These are phyloP conservation scores for Caenorhabditis angaria DNA, from an alignment of 2,888 invertebrate genomes.

Conservation along the genomic window DNA sequence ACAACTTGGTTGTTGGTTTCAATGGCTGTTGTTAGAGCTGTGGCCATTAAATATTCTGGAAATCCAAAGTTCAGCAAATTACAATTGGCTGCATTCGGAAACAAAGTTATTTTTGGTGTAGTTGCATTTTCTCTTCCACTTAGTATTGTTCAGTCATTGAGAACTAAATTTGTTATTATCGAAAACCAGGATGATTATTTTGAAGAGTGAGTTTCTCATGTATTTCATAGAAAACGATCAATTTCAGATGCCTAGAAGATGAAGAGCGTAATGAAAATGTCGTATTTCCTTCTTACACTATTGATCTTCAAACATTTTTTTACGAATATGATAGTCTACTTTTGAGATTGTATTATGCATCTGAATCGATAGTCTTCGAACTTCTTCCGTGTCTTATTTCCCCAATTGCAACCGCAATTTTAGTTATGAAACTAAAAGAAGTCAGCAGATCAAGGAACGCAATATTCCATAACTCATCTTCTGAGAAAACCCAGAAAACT, in stretches of 20 bases:
- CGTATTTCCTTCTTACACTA: neutral
- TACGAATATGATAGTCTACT: neutral
- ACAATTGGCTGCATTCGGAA: neutral
- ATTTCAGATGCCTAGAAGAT: neutral
- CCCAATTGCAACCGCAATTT: neutral
- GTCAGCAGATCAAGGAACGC: neutral
- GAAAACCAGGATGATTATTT: neutral
- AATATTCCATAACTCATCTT: neutral
- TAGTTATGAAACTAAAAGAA: neutral
- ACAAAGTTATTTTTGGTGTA: neutral
- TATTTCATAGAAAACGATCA: neutral
- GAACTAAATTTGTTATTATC: neutral
- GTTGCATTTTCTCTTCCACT: neutral
- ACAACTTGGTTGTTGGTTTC: neutral
- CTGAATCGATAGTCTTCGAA: neutral
- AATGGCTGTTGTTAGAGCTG: neutral
- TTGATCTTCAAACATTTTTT: neutral
- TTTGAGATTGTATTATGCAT: neutral
- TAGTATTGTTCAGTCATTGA: neutral
- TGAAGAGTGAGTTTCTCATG: neutral
- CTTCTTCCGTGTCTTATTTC: neutral
- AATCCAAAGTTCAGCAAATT: neutral
- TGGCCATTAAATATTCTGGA: neutral
- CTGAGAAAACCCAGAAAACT: too few relatives aligned
- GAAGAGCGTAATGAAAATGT: neutral